These are phyloP conservation scores for Brachyistius frenatus DNA, from an alignment of 2,113 vertebrate species.

Conservation along the genomic window DNA sequence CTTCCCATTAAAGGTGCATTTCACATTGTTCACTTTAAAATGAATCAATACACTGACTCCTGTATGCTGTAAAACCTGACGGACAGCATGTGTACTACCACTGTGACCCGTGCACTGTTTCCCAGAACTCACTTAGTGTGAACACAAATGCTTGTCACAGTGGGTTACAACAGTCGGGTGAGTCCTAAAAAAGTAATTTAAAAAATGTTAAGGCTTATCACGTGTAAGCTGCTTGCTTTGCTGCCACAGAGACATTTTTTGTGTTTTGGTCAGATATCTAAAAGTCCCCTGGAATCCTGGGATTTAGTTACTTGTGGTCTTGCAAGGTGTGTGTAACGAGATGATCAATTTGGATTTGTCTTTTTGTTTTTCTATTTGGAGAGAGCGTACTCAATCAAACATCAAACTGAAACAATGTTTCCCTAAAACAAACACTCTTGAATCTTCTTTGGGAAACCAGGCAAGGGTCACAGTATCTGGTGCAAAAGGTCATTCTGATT, in stretches of 20 bases:
- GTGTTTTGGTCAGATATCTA: constrained; percentile 8
- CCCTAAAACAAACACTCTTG: background rate
- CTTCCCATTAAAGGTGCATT: constrained; percentile 47
- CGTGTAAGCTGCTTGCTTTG: constrained; percentile 19
- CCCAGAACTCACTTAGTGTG: constrained; percentile 23
- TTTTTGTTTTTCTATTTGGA: background rate
- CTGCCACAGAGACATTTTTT: constrained; percentile 5
- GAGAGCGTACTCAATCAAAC: background rate
- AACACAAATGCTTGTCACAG: constrained; percentile 48
- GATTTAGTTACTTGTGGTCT: constrained; percentile 13
- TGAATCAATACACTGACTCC: constrained; percentile 27
- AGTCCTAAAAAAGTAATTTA: constrained; percentile 36
- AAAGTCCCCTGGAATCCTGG: constrained; percentile 1
- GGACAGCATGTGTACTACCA: constrained; percentile 10
- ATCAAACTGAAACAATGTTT: background rate
- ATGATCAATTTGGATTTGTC: background rate
- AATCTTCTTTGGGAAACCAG: constrained; percentile 8
- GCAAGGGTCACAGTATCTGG: constrained; percentile 28
- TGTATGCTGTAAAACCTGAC: constrained; percentile 36
- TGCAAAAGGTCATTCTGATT: constrained; percentile 13
- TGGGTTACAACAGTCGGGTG: constrained; percentile 45
- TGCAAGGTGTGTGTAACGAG: background rate
- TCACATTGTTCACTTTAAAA: constrained; percentile 44
- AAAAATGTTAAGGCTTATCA: constrained; percentile 48
- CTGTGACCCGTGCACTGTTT: constrained; percentile 37